phyloP scores from a whole-genome alignment of 2,797 vertebrate species.

The Allobates femoralis region DNA sequence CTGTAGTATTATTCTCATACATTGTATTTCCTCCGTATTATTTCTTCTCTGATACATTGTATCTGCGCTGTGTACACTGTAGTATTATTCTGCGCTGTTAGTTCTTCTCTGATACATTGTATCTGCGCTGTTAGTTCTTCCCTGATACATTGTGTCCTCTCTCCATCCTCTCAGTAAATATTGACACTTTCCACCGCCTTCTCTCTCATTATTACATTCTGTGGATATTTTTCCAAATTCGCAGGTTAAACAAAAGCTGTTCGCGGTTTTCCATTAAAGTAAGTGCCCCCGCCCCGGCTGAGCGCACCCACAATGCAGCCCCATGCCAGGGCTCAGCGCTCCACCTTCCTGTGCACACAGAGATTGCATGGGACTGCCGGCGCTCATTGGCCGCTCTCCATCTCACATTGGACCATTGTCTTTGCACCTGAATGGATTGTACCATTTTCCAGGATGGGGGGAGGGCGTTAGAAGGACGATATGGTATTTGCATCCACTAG shows the following conservation, averaged over 20 bases:
- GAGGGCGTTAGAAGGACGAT: neutral
- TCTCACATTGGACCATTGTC: conserved; percentile 56
- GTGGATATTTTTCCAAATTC: neutral
- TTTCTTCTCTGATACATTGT: conserved; percentile 10
- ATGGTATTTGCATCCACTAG: neutral
- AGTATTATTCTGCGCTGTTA: neutral
- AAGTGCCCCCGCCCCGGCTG: neutral
- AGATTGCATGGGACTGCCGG: neutral
- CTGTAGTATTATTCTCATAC: too few species aligned
- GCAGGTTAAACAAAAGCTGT: conserved; percentile 16
- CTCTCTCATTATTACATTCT: neutral
- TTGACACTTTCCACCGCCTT: neutral
- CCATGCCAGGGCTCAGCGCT: conserved; percentile 18
- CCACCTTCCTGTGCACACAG: conserved; percentile 16
- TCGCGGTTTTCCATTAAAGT: neutral
- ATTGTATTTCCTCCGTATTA: neutral
- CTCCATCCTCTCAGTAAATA: neutral
- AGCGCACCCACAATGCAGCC: neutral
- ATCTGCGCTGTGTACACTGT: neutral
- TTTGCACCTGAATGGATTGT: conserved; percentile 60
- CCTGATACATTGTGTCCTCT: neutral
- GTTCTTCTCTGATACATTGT: neutral
- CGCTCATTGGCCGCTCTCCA: conserved; percentile 36
- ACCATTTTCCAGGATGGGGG: conserved; percentile 38
- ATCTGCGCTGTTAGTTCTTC: neutral